Evolutionary conservation across 2,797 vertebrate genomes (phyloP).

Genomic region (Nasua narica): DNA sequence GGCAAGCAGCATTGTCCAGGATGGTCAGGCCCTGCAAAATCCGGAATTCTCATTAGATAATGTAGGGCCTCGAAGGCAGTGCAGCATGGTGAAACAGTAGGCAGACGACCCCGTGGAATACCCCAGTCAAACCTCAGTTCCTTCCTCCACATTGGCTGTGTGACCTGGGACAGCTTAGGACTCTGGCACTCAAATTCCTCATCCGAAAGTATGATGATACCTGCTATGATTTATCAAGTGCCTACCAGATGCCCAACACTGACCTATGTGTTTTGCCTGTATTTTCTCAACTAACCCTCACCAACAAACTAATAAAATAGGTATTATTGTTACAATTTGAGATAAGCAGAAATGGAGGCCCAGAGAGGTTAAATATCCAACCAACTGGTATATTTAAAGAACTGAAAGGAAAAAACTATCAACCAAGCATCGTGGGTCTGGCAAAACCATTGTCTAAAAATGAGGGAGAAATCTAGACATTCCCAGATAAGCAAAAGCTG

Average conservation of each 20-base stretch:
- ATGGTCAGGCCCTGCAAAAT: slow-evolving; percentile 29
- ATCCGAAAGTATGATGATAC: neutral
- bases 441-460: neutral
- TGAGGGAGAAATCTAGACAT: neutral
- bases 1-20: neutral
- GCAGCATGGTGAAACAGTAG: neutral
- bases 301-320: neutral
- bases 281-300: neutral
- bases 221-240: neutral
- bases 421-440: neutral
- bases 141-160: neutral
- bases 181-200: neutral
- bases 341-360: neutral
- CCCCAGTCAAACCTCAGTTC: neutral
- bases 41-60: neutral
- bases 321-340: neutral
- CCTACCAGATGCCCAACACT: neutral
- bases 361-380: neutral
- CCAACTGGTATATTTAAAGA: neutral
- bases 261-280: neutral
- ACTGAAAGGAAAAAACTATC: neutral
- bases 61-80: neutral
- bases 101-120: neutral
- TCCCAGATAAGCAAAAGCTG: neutral
- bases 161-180: neutral